Base-by-base conservation (phyloP, 2,113 vertebrate species). In the Brachirus orientalis region DNA sequence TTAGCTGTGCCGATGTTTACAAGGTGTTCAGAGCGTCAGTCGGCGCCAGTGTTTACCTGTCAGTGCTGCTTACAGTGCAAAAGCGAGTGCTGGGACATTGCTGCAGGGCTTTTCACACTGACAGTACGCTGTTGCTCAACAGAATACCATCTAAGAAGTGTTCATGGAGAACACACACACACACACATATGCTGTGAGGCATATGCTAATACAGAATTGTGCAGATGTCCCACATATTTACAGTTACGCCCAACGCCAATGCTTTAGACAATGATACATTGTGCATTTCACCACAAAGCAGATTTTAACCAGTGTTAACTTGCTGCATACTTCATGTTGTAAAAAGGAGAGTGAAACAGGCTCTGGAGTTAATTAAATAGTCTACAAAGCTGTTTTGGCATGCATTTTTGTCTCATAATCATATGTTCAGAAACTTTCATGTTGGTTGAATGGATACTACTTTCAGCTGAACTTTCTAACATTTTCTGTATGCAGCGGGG, bases 31-130 rank as follows among this genome's bases (percentile, higher is more conserved):
- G 62, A 52, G 70, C 82, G 56, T 46, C 69, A 20, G 52, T 38
- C 52, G 68, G 63, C 83, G 77, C 83, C 73, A 70, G 69, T 55
- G 69, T 85, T 76, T 75, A 75, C 63, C 59, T 59, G 69, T 55
- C 60, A 48, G 66, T 63, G 69, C 51, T 1, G 20, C 64, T 79
- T 51, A 54, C 67, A 14, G 70, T 16, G 52, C 56, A 58, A 56
- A 58, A 53, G 68, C 69, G 8, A 82, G 73, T 20, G 41, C 79
- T 85, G 63, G 75, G 64, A 89, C 70, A 52, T 52, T 44, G 81
- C 88, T 59, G 66, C 50, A 17, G 79, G 84, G 64, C 58, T 70
- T 82, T 79, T 87, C 80, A 70, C 86, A 82, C 64, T 53, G 2
- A 58, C 65, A 76, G 55, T 36, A 77, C 45, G 60, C 52, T 55